phyloP scores from a whole-genome alignment of 2,888 invertebrate species.

The Dicycla oo region DNA sequence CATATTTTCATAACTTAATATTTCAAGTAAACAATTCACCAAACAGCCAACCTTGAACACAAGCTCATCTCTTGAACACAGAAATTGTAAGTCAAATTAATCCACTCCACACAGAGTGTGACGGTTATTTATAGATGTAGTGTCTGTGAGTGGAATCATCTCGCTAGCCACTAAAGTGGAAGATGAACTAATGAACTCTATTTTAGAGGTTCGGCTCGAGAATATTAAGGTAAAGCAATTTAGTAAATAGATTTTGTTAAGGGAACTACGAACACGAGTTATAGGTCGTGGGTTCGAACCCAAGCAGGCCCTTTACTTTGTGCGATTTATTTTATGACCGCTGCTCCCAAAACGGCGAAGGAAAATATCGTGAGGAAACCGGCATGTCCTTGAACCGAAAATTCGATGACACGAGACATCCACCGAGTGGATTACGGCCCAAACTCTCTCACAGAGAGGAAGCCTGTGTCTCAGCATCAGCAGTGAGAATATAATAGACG shows the following conservation, averaged over 20 bases:
- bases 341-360: too few relatives aligned
- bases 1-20: neutral
- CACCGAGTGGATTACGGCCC: neutral
- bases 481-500: too few relatives aligned
- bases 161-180: conserved; percentile 65
- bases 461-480: too few relatives aligned
- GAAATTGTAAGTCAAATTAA: conserved; percentile 42
- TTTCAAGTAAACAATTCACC: conserved; percentile 8
- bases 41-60: conserved; percentile 9
- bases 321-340: too few relatives aligned
- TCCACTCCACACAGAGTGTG: conserved; percentile 35
- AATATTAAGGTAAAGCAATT: conserved; percentile 25
- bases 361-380: too few relatives aligned
- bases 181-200: conserved; percentile 45
- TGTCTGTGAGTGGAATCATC: conserved; percentile 51
- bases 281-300: too few relatives aligned
- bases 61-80: conserved; percentile 12
- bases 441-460: too few relatives aligned
- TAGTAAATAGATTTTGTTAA: conserved; percentile 25
- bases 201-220: conserved; percentile 25
- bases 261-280: neutral
- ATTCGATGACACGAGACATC: too few relatives aligned
- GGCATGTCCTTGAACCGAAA: too few relatives aligned
- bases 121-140: conserved; percentile 22
- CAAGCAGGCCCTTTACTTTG: too few relatives aligned